phyloP scores from a whole-genome alignment of 2,888 invertebrate genomes.

The Acanthosepion lycidas region DNA sequence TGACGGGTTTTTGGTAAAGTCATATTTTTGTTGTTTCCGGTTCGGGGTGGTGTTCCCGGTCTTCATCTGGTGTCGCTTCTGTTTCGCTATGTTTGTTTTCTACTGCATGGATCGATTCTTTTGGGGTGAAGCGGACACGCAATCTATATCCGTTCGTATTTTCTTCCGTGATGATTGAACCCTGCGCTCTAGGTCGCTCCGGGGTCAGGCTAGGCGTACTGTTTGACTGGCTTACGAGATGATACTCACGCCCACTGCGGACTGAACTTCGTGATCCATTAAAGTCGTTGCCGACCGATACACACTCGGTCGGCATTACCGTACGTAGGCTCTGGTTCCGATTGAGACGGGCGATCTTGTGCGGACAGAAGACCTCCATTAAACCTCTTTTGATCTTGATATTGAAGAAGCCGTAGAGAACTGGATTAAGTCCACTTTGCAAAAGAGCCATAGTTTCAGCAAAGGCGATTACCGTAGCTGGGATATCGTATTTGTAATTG shows the following conservation, averaged over 20 bases:
- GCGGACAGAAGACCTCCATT: slow-evolving; percentile 64
- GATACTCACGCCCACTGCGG: slow-evolving; percentile 45
- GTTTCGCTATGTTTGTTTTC: slow-evolving; percentile 35
- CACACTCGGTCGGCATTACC: slow-evolving; percentile 54
- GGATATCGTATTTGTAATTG: slow-evolving; percentile 70
- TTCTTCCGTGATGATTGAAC: slow-evolving; percentile 62
- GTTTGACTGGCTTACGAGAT: slow-evolving; percentile 16
- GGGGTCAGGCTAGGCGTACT: background rate
- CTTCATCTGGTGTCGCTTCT: background rate
- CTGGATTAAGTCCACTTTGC: slow-evolving; percentile 75
- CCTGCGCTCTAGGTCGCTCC: slow-evolving; percentile 35
- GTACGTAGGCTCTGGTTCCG: slow-evolving; percentile 51
- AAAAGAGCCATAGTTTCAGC: slow-evolving; percentile 73
- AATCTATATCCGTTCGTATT: slow-evolving; percentile 67
- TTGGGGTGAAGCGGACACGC: slow-evolving; percentile 64
- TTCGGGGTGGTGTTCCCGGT: background rate
- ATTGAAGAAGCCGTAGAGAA: slow-evolving; percentile 76
- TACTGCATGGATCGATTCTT: slow-evolving; percentile 54
- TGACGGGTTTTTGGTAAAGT: background rate
- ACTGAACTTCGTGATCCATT: slow-evolving; percentile 41
- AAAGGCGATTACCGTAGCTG: slow-evolving; percentile 71
- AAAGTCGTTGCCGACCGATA: slow-evolving; percentile 53
- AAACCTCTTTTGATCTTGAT: slow-evolving; percentile 67
- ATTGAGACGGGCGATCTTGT: slow-evolving; percentile 48
- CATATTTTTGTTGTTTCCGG: background rate